These are phyloP conservation scores for Penelope pileata DNA, from an alignment of 2,113 vertebrate genomes.

Conservation along the genomic window DNA sequence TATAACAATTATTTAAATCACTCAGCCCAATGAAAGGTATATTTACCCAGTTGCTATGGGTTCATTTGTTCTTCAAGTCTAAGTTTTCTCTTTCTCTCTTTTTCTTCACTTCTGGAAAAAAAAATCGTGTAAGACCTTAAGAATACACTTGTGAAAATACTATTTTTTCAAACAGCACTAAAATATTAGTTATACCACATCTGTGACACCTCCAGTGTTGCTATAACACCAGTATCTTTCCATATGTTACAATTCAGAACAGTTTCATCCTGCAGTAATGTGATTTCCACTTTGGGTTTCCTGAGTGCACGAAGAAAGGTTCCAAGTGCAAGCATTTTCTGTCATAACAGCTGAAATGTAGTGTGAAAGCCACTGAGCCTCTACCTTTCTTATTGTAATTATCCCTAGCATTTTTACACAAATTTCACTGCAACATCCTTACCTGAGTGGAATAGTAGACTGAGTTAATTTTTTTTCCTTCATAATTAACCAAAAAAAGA, in stretches of 20 bases:
- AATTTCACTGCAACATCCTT: neutral
- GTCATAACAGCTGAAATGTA: neutral
- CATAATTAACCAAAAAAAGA: neutral
- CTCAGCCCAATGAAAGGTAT: neutral
- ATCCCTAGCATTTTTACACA: neutral
- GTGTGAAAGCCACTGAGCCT: neutral
- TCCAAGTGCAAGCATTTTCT: neutral
- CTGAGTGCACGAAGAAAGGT: neutral
- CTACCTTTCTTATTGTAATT: neutral
- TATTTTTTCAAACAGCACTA: neutral
- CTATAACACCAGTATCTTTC: neutral
- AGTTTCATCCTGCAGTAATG: neutral
- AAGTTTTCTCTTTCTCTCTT: neutral
- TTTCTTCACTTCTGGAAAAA: neutral
- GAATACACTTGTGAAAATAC: neutral
- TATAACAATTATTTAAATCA: neutral
- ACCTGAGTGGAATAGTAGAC: neutral
- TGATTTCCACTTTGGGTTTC: neutral
- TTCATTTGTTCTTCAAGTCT: neutral
- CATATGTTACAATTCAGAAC: neutral
- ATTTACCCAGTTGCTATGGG: neutral
- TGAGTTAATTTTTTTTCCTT: neutral
- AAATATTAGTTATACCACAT: neutral
- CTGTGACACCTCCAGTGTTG: neutral
- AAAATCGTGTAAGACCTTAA: neutral